These are phyloP conservation scores for Aurelia aurita DNA, from an alignment of 30 jellyfish, hydroid and myxozoan genomes.

Conservation along the genomic window DNA sequence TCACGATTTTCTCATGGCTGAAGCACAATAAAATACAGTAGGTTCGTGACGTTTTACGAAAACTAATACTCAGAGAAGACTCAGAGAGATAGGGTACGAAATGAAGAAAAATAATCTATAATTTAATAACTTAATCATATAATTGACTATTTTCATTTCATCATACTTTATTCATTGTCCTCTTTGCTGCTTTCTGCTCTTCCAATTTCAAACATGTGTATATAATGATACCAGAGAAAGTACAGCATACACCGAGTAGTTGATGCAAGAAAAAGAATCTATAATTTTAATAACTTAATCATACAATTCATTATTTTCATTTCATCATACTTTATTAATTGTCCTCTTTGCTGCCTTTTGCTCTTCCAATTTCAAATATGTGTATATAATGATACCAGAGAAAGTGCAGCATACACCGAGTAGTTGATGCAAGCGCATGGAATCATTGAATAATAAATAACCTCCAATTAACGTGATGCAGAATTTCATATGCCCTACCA, in stretches of 20 bases:
- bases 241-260: slow-evolving; percentile 78
- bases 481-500: slow-evolving; percentile 92
- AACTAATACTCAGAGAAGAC: no score
- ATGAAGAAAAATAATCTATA: no score
- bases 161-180: slow-evolving; percentile 63
- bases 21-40: no score
- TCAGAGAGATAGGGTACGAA: no score
- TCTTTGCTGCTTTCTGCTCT: slow-evolving; percentile 53
- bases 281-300: no score
- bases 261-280: slow-evolving; percentile 29
- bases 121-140: no score
- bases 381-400: slow-evolving; percentile 71
- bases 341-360: slow-evolving; percentile 48
- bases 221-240: slow-evolving; percentile 70
- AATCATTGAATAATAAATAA: slow-evolving; percentile 67
- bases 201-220: slow-evolving; percentile 80
- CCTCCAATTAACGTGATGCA: slow-evolving; percentile 85
- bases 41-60: no score
- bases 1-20: no score
- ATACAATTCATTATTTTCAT: background rate
- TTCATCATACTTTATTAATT: slow-evolving; percentile 51
- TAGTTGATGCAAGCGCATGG: slow-evolving; percentile 66
- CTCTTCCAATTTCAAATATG: slow-evolving; percentile 77
- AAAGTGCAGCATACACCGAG: slow-evolving; percentile 84
- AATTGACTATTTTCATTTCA: background rate